These are phyloP conservation scores for Archegozetes longisetosus DNA, from an alignment of 1,140 invertebrate species.

Conservation along the genomic window DNA sequence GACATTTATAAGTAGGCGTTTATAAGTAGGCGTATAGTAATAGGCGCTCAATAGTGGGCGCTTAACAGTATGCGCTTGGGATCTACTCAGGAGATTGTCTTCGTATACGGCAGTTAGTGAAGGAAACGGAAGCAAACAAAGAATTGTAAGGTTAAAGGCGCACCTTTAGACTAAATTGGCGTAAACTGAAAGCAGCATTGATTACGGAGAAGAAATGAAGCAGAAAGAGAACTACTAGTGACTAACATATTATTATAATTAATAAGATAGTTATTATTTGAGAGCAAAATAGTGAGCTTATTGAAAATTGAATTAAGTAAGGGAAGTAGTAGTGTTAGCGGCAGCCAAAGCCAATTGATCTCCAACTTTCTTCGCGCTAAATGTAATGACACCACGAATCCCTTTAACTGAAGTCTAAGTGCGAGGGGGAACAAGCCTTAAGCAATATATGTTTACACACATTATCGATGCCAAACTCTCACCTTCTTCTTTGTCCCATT, in stretches of 20 bases:
- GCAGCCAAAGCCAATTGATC: slow-evolving; percentile 13
- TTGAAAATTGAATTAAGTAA: background rate
- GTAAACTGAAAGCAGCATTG: background rate
- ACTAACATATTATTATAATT: background rate
- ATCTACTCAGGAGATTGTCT: too few species aligned
- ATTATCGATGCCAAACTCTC: background rate
- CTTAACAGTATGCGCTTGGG: too few species aligned
- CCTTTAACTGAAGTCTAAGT: slow-evolving; percentile 68
- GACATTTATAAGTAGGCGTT: too few species aligned
- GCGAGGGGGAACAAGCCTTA: slow-evolving; percentile 20
- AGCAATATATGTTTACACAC: background rate
- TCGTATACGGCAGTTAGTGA: too few species aligned
- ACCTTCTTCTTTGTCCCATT: slow-evolving; percentile 93
- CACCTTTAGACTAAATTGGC: background rate
- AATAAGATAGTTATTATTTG: background rate
- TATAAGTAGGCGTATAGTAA: too few species aligned
- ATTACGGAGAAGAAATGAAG: background rate
- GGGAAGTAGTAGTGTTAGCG: slow-evolving; percentile 11
- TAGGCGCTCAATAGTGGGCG: too few species aligned
- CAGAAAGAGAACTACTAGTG: background rate
- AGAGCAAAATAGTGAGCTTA: background rate
- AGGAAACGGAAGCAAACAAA: too few species aligned
- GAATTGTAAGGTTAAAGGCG: too few species aligned
- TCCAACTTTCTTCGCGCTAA: slow-evolving; percentile 35
- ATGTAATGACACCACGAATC: slow-evolving; percentile 59